Base-by-base conservation (phyloP, 2,888 invertebrate species). In the Notodonta ziczac region DNA sequence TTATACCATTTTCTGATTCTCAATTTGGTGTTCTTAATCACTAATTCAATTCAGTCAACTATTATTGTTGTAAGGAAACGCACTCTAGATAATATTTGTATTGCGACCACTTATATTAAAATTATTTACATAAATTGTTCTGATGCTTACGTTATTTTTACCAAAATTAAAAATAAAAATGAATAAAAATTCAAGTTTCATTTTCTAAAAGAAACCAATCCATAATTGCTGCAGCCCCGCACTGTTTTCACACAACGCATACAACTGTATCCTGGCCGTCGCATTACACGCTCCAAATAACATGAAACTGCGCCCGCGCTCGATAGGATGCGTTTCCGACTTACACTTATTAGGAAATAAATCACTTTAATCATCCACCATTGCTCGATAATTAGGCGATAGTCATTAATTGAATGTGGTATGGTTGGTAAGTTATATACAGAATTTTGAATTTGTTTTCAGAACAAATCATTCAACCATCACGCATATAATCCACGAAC, bases 281-380 rank as follows among this genome's bases (percentile, higher is more conserved):
- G 62, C 68, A 83, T 83, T 85, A 80, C 81, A 84, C 82, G 89
- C 84, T 89, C 90, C 87, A 80, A 69, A 84, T 87, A 65, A 60
- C 74, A 58, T 63, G 77, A 76, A 83, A 82, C 78, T 75, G 67
- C 69, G 55, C 14, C 14, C 14, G 40, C 55, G 39, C 35, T 53
- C 52, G 42, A 4, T 52, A 56, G 58, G 54, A 44, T 35, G 39
- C 54, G 14, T 54, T 54, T 61, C 51, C 50, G 51, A 44, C 55
- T 32, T 24, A 39, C 39, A 12, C 24, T 24, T 12, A 24, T 51
- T 56, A 51, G 51, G 55, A 56, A 58, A 48, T 58, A 54, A 61
- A 53, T 58, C 53, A 46, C 52, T 14, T 46, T 57, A 52, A 32
- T 57, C 16, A 46, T 46, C 46, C 5, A 46, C 46, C 13, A 46